Conservation (phyloP, 2,113 vertebrate genomes). For the Channa maculata region DNA sequence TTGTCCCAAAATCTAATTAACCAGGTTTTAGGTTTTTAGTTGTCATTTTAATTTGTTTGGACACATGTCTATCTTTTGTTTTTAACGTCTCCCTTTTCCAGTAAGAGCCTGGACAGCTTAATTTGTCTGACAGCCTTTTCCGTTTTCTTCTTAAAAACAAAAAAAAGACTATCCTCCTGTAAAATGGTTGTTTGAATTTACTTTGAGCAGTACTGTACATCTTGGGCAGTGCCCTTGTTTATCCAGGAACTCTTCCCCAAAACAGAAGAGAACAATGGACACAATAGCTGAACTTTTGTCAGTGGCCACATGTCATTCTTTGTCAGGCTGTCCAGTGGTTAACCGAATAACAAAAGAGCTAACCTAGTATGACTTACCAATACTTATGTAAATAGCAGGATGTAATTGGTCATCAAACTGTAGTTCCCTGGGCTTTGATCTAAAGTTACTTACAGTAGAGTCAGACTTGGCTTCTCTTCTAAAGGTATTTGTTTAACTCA, state of each 20-base stretch:
- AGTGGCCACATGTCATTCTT: not conserved
- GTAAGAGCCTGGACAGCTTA: no score
- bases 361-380: not conserved
- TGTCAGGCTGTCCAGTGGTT: no score
- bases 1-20: no score
- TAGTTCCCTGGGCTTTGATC: not conserved
- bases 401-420: not conserved
- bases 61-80: no score
- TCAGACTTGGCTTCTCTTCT: slow-evolving; percentile 1
- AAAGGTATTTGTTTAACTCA: not conserved
- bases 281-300: not conserved
- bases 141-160: no score
- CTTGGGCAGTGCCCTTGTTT: not conserved
- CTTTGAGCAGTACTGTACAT: no score
- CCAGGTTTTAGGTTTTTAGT: no score
- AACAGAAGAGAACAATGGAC: not conserved
- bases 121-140: no score
- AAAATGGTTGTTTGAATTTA: no score
- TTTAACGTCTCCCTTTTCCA: no score
- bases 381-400: not conserved
- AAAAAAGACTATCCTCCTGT: no score
- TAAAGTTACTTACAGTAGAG: not conserved
- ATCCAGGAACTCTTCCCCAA: not conserved
- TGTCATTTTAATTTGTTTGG: no score
- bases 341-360: not conserved